Percentiles rank a stretch among this genome's conserved stretches.
These are phyloP conservation scores for Drosophila leonis DNA, from an alignment of 2,888 invertebrate species.

Conservation along the genomic window DNA sequence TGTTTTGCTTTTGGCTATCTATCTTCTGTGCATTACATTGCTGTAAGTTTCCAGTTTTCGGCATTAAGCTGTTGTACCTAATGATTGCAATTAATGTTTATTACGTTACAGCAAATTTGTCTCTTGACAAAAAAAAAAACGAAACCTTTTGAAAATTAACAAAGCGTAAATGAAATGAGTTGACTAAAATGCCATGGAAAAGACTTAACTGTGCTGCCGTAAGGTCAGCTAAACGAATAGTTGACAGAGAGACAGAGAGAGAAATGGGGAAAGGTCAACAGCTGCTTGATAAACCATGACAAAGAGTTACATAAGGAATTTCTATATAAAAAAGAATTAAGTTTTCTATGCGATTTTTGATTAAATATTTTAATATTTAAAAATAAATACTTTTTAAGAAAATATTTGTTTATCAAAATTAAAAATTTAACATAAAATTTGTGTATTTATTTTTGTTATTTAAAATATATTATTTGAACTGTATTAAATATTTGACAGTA, in stretches of 20 bases:
- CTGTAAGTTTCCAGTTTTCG: constrained; percentile 52
- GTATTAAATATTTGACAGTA: too few relatives aligned
- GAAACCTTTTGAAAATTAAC: constrained; percentile 18
- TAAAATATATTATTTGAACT: too few relatives aligned
- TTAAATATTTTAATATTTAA: too few relatives aligned
- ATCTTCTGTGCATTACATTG: constrained; percentile 15
- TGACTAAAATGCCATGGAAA: constrained; percentile 30
- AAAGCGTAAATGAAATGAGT: constrained; percentile 20
- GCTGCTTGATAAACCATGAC: background rate
- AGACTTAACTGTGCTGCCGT: background rate
- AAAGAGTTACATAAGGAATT: background rate
- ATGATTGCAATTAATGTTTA: constrained; percentile 77
- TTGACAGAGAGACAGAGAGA: background rate
- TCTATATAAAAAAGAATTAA: too few relatives aligned
- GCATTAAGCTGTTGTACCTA: constrained; percentile 74
- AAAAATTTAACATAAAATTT: too few relatives aligned
- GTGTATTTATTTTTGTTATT: too few relatives aligned
- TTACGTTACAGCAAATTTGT: constrained; percentile 58
- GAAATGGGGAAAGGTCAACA: background rate
- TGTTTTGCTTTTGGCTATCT: background rate
- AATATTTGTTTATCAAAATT: too few relatives aligned
- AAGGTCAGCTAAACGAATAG: background rate
- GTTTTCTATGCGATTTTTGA: too few relatives aligned
- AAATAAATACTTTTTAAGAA: too few relatives aligned
- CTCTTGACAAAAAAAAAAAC: constrained; percentile 25